Evolutionary conservation across 2,113 vertebrate species (phyloP), one percentile per base, ranked within the genome.

Genomic region (Ciconia stormi): DNA sequence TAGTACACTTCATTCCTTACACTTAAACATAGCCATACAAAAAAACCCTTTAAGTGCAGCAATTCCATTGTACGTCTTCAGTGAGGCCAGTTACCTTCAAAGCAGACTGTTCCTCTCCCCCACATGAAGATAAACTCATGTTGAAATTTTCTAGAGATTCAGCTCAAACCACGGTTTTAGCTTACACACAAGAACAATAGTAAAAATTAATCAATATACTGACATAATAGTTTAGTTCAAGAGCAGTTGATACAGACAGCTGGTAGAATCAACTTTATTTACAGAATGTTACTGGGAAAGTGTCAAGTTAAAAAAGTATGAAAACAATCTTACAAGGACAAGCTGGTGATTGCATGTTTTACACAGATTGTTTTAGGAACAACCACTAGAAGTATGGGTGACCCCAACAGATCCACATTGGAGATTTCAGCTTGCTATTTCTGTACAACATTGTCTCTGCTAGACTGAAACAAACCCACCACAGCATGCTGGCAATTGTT

Each of bases 191-290:
- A 14, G 13, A 79, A 32, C 9, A 77, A 12, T 19, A 7, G 21
- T 40, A 21, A 63, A n/a, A 49, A 18, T 11, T 26, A 23, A 16
- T 42, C 42, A 49, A 20, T n/a, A 36, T 13, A 34, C 4, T 23
- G 7, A 34, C 18, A 44, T 3, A 5, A 11, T 10, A n/a, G 34
- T 52, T 40, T 16, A 82, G 82, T 42, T 90, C 65, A 93, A 76
- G 56, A 93, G 82, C 74, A 96, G 76, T 47, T 58, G 71, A 91
- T 92, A 96, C 88, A 79, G 89, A 76, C 18, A 92, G 93, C 95
- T 97, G 94, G 94, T 97, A 97, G 97, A 98, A 97, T 95, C 94
- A 90, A 96, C 96, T 97, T 98, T 98, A 98, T 98, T 98, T 98
- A 98, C 97, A 97, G 93, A 97, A 97, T 46, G 87, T 94, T 96